phyloP scores from a whole-genome alignment of 2,113 vertebrate genomes.

The Pollachius pollachius region DNA sequence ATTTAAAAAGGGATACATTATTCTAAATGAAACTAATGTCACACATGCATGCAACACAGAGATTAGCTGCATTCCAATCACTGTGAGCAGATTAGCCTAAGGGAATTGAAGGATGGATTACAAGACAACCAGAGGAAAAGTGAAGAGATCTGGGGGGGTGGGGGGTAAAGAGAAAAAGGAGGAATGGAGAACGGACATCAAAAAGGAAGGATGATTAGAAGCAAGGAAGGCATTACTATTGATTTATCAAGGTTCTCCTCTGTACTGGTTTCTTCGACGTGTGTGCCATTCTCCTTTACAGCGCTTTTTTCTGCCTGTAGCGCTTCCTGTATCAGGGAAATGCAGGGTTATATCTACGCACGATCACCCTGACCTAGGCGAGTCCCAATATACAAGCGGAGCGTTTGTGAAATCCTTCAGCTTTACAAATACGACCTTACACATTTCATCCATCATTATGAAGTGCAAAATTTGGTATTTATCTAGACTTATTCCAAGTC shows the following conservation, averaged over 20 bases:
- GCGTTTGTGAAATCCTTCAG: too few species aligned
- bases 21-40: neutral
- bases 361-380: neutral
- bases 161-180: neutral
- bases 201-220: conserved; percentile 1
- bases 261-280: conserved; percentile 25
- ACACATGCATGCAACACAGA: conserved; percentile 31
- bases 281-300: conserved; percentile 63
- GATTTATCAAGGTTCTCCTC: conserved; percentile 46
- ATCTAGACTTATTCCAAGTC: too few species aligned
- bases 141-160: neutral
- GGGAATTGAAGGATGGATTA: conserved; percentile 12
- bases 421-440: too few species aligned
- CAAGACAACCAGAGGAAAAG: conserved; percentile 2
- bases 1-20: too few species aligned
- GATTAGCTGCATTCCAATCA: conserved; percentile 21
- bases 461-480: too few species aligned
- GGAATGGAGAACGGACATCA: conserved; percentile 8
- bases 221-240: conserved; percentile 59
- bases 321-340: conserved; percentile 65
- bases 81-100: neutral
- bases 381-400: too few species aligned
- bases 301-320: conserved; percentile 33
- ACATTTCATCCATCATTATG: too few species aligned
- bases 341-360: conserved; percentile 17